Conservation (phyloP, 2,888 invertebrate species). For the Creontiades dilutus region DNA sequence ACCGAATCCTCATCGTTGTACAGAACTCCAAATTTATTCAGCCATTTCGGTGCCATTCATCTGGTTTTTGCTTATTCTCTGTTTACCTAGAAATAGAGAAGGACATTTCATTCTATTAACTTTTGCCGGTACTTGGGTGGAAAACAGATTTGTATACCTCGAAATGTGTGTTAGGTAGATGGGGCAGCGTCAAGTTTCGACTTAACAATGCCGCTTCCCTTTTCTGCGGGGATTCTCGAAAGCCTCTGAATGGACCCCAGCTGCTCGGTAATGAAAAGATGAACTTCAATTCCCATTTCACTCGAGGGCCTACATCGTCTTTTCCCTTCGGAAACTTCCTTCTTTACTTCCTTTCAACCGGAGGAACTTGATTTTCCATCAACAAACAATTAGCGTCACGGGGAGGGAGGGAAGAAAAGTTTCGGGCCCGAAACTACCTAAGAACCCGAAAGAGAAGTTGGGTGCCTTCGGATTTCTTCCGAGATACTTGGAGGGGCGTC, state of each 20-base stretch:
- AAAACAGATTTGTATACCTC: too few relatives aligned
- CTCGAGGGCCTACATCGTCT: constrained; percentile 20
- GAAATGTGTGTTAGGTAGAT: too few relatives aligned
- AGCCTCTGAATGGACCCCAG: not conserved
- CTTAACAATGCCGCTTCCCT: too few relatives aligned
- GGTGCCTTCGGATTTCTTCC: constrained; percentile 27
- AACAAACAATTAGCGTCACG: constrained; percentile 50
- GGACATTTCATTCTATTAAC: too few relatives aligned
- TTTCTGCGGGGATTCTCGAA: not conserved
- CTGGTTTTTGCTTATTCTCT: too few relatives aligned
- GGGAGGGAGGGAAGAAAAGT: not conserved
- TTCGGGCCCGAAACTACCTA: constrained; percentile 13
- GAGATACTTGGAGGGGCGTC: constrained; percentile 4
- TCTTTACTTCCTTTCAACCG: constrained; percentile 19
- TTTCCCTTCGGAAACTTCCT: constrained; percentile 8
- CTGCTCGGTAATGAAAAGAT: constrained; percentile 27
- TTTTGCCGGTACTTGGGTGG: too few relatives aligned
- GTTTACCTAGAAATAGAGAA: too few relatives aligned
- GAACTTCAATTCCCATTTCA: constrained; percentile 36
- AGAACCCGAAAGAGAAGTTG: constrained; percentile 30
- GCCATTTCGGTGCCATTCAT: too few relatives aligned
- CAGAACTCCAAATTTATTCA: too few relatives aligned
- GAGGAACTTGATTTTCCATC: constrained; percentile 50
- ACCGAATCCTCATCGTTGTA: too few relatives aligned
- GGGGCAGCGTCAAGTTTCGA: too few relatives aligned